Evolutionary conservation across 2,113 vertebrate genomes (phyloP).

Genomic region (Corydoras sp.): DNA sequence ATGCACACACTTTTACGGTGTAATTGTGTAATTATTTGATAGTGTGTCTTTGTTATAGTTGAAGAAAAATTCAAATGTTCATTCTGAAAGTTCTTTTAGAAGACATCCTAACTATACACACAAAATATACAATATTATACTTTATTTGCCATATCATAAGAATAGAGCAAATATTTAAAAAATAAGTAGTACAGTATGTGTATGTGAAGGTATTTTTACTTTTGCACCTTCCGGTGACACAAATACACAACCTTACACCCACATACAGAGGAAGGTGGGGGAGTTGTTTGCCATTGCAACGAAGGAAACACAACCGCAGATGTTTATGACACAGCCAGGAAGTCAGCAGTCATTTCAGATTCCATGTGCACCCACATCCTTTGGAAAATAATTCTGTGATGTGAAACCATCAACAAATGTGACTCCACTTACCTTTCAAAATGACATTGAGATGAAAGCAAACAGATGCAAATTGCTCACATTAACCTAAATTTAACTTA

Average conservation of each 20-base stretch:
- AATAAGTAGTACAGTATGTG: not conserved
- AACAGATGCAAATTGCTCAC: not conserved
- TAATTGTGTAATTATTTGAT: too few species aligned
- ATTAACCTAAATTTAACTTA: not conserved
- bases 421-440: conserved; percentile 44
- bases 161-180: too few species aligned
- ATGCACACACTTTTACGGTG: too few species aligned
- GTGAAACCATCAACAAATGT: conserved; percentile 27
- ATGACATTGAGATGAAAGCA: conserved; percentile 5
- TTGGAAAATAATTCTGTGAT: conserved; percentile 53
- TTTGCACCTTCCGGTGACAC: not conserved
- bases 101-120: too few species aligned
- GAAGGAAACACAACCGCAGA: conserved; percentile 50
- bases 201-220: conserved; percentile 7
- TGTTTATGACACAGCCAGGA: conserved; percentile 52
- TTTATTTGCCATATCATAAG: too few species aligned
- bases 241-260: conserved; percentile 36
- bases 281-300: conserved; percentile 40
- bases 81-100: too few species aligned
- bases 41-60: too few species aligned
- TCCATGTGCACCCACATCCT: conserved; percentile 57
- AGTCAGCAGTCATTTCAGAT: conserved; percentile 37
- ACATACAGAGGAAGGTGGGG: conserved; percentile 45
- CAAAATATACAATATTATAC: too few species aligned
- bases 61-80: too few species aligned